Conservation (phyloP, 2,888 invertebrate species). For the Tuberolachnus salignus region DNA sequence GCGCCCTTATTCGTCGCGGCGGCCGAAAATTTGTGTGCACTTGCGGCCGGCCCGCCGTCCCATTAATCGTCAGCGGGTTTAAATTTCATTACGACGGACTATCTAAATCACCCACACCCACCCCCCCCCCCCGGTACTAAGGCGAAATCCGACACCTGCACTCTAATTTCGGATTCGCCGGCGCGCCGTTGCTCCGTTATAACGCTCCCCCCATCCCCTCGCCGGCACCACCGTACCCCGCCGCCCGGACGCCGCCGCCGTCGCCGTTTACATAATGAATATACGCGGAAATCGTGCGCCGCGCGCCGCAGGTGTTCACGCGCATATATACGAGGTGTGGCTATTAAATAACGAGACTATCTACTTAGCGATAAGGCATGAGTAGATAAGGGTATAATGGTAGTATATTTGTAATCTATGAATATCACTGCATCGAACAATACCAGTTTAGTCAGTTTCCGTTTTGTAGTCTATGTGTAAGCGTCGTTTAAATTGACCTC, state of each 20-base stretch:
- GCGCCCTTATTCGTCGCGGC: slow-evolving; percentile 5
- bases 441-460: too few relatives aligned
- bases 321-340: too few relatives aligned
- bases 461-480: too few relatives aligned
- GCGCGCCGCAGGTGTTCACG: neutral
- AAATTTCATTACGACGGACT: slow-evolving; percentile 54
- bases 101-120: slow-evolving; percentile 56
- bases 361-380: too few relatives aligned
- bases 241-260: neutral
- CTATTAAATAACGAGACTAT: too few relatives aligned
- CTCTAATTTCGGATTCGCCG: slow-evolving; percentile 43
- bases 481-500: too few relatives aligned
- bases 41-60: slow-evolving; percentile 26
- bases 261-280: slow-evolving; percentile 5
- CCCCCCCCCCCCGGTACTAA: slow-evolving; percentile 20
- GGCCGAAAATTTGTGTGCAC: slow-evolving; percentile 39
- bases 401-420: too few relatives aligned
- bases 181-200: too few relatives aligned
- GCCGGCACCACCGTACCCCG: too few relatives aligned
- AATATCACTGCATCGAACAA: too few relatives aligned
- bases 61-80: slow-evolving; percentile 52
- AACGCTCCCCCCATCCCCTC: too few relatives aligned
- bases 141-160: slow-evolving; percentile 44
- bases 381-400: too few relatives aligned
- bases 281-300: neutral